Evolutionary conservation across 2,797 vertebrate genomes (phyloP).

Genomic region (Eutrigla gurnardus): DNA sequence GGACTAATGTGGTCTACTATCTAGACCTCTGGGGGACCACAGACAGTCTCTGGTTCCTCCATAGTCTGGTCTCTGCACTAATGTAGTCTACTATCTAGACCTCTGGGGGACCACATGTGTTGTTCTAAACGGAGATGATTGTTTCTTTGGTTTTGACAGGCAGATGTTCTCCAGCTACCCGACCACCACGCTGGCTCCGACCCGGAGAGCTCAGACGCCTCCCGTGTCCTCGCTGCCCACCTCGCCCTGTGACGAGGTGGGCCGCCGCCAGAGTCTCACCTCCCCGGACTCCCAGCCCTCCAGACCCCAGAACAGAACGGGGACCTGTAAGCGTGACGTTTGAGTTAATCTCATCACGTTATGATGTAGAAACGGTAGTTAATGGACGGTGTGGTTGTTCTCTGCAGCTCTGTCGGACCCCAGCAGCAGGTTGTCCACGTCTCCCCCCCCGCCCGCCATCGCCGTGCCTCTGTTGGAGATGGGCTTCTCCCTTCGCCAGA

Average conservation of each 20-base stretch:
- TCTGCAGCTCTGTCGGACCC: slow-evolving; percentile 93
- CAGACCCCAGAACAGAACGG: slow-evolving; percentile 91
- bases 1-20: no score
- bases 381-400: slow-evolving; percentile 4
- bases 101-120: no score
- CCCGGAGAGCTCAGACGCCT: slow-evolving; percentile 95
- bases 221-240: slow-evolving; percentile 96
- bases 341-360: no score
- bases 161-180: slow-evolving; percentile 99
- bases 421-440: slow-evolving; percentile 96
- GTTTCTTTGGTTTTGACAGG: slow-evolving; percentile 74
- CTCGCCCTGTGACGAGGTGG: slow-evolving; percentile 95
- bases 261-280: slow-evolving; percentile 94
- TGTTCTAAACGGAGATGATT: neutral
- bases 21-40: no score
- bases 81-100: no score
- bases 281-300: slow-evolving; percentile 94
- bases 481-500: slow-evolving; percentile 97
- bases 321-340: slow-evolving; percentile 74
- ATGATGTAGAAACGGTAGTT: no score
- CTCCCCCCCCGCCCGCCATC: slow-evolving; percentile 97
- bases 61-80: no score
- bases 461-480: slow-evolving; percentile 96
- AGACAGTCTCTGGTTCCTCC: no score
- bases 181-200: slow-evolving; percentile 93